Evolutionary conservation across 2,888 invertebrate genomes (phyloP).

Genomic region (Phasia obesa): DNA sequence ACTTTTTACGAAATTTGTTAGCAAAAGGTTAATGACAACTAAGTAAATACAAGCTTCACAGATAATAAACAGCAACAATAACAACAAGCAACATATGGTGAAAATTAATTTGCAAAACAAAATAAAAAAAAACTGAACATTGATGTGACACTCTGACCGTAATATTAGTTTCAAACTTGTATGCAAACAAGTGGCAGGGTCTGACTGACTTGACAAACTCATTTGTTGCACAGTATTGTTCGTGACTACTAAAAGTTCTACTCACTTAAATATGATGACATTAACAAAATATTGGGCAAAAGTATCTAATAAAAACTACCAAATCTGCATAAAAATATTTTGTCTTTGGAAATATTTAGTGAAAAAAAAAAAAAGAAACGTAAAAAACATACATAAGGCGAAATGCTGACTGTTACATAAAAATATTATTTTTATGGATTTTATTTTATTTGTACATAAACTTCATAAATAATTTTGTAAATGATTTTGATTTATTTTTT

Average conservation of each 20-base stretch:
- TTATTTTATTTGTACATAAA: constrained; percentile 37
- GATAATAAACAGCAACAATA: background rate
- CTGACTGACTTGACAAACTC: background rate
- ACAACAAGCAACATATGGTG: constrained; percentile 24
- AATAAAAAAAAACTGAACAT: constrained; percentile 52
- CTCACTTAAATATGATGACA: constrained; percentile 53
- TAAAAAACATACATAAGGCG: constrained; percentile 46
- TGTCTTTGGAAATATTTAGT: constrained; percentile 12
- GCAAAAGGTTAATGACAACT: constrained; percentile 61
- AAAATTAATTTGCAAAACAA: background rate
- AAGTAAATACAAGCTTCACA: constrained; percentile 27
- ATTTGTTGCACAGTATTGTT: background rate
- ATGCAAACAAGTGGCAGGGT: constrained; percentile 2
- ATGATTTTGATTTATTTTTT: background rate
- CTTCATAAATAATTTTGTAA: background rate
- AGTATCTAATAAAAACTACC: constrained; percentile 7
- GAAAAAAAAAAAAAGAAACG: background rate
- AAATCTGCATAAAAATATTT: constrained; percentile 46
- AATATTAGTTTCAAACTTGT: constrained; percentile 10
- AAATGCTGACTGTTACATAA: constrained; percentile 70
- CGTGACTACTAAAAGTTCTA: constrained; percentile 38
- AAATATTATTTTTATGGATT: constrained; percentile 47
- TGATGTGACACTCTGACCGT: constrained; percentile 57
- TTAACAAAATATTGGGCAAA: constrained; percentile 36
- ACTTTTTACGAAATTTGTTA: background rate